These are phyloP conservation scores for zebrafish (Danio rerio) DNA, from an alignment of 2,113 vertebrate species.

Conservation along the genomic window DNA sequence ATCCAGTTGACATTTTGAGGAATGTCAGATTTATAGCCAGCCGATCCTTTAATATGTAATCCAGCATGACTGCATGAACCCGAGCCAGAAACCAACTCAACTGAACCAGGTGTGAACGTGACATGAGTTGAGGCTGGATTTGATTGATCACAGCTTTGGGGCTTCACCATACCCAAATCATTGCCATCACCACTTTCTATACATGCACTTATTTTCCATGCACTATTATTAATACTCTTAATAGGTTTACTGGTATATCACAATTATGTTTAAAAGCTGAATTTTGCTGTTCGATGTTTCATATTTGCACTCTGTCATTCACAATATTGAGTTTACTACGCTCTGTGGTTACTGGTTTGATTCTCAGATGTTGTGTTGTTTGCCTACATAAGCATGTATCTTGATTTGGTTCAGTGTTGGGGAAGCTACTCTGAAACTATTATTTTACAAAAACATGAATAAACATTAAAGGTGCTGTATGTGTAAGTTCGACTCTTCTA, in stretches of 20 bases:
- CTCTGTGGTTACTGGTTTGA: not conserved
- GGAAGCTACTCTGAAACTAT: too few species aligned
- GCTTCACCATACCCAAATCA: not conserved
- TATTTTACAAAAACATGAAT: too few species aligned
- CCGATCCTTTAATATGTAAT: not conserved
- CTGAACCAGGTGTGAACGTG: conserved; percentile 32
- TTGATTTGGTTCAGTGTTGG: not conserved
- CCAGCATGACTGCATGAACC: not conserved
- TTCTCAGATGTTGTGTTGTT: not conserved
- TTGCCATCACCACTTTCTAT: not conserved
- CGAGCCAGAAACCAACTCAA: not conserved
- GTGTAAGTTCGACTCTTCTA: too few species aligned
- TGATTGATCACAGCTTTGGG: conserved; percentile 13
- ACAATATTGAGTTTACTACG: not conserved
- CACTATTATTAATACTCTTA: not conserved
- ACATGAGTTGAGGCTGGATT: conserved; percentile 5
- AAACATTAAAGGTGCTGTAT: too few species aligned
- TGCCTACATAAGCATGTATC: not conserved
- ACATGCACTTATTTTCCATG: conserved; percentile 18
- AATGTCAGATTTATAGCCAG: not conserved
- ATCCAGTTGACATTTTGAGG: not conserved
- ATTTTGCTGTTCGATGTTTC: not conserved
- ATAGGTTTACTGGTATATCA: not conserved
- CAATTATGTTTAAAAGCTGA: not conserved
- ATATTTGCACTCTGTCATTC: not conserved